Conservation (phyloP, 2,797 vertebrate genomes). For the Sternarchorhynchus goeldii region DNA sequence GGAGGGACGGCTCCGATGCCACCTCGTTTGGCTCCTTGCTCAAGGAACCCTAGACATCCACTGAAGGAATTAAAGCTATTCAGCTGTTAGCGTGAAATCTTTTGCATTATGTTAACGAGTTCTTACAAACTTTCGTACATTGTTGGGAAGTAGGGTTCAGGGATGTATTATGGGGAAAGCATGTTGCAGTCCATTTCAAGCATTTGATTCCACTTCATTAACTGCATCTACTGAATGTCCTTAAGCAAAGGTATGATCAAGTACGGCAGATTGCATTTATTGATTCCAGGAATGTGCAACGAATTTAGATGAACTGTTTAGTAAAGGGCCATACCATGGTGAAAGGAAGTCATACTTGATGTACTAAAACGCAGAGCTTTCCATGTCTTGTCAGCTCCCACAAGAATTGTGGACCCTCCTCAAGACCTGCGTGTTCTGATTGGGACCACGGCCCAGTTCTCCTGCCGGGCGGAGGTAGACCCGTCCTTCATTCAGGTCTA, state of each 20-base stretch:
- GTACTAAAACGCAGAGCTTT: background rate
- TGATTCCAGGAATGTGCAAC: no score
- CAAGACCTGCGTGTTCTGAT: conserved; percentile 79
- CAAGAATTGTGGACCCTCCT: conserved; percentile 79
- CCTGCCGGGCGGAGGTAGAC: conserved; percentile 85
- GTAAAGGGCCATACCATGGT: no score
- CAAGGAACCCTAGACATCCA: background rate
- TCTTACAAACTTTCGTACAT: background rate
- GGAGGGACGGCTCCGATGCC: conserved; percentile 24
- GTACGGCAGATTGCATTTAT: no score
- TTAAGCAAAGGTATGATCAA: no score
- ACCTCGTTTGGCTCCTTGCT: background rate
- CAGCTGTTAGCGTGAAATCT: background rate
- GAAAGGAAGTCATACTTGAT: no score
- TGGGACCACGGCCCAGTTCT: conserved; percentile 80
- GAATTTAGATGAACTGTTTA: no score
- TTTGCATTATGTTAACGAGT: background rate
- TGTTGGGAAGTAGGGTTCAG: background rate
- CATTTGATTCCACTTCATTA: background rate
- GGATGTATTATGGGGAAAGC: background rate
- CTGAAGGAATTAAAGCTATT: background rate
- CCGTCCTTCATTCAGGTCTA: conserved; percentile 82
- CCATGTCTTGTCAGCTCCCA: conserved; percentile 80
- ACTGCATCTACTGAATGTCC: background rate
- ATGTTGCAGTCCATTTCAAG: background rate